A percentile compares a stretch with the other conserved stretches of the same genome.
Evolutionary conservation across 2,797 vertebrate genomes (phyloP).

Genomic region (Sciaenops ocellatus): DNA sequence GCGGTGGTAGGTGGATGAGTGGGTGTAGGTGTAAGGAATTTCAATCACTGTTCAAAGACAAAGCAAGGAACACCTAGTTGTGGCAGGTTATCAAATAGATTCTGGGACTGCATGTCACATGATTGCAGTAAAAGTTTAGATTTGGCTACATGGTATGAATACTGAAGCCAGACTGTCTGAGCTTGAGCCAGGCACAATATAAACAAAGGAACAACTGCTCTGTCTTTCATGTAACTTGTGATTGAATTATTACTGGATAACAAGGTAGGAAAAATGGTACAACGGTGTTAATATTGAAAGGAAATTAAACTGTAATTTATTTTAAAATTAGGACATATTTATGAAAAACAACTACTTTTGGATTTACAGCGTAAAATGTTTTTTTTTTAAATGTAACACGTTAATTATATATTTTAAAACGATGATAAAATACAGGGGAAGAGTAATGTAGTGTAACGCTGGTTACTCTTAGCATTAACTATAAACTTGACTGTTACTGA

Average conservation of each 20-base stretch:
- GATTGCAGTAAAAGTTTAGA: conserved; percentile 73
- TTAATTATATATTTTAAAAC: neutral
- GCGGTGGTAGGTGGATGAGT: conserved; percentile 54
- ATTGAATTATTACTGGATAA: neutral
- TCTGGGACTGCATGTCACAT: conserved; percentile 63
- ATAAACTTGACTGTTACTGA: too few relatives aligned
- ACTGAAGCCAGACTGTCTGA: conserved; percentile 41
- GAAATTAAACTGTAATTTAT: neutral
- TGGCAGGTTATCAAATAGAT: conserved; percentile 80
- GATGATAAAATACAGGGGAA: neutral
- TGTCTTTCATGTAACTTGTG: neutral
- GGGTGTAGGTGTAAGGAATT: conserved; percentile 74
- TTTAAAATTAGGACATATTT: too few relatives aligned
- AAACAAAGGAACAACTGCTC: conserved; percentile 25
- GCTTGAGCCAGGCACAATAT: conserved; percentile 24
- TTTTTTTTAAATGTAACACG: neutral
- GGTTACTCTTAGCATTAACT: too few relatives aligned
- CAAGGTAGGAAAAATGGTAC: neutral
- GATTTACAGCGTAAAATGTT: too few relatives aligned
- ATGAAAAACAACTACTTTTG: neutral
- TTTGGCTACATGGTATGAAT: conserved; percentile 68
- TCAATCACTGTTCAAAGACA: conserved; percentile 81
- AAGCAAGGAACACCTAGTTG: conserved; percentile 69
- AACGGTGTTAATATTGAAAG: neutral
- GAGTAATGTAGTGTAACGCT: neutral